Evolutionary conservation across 2,113 vertebrate genomes (phyloP).

Genomic region (Odobenus rosmarus): DNA sequence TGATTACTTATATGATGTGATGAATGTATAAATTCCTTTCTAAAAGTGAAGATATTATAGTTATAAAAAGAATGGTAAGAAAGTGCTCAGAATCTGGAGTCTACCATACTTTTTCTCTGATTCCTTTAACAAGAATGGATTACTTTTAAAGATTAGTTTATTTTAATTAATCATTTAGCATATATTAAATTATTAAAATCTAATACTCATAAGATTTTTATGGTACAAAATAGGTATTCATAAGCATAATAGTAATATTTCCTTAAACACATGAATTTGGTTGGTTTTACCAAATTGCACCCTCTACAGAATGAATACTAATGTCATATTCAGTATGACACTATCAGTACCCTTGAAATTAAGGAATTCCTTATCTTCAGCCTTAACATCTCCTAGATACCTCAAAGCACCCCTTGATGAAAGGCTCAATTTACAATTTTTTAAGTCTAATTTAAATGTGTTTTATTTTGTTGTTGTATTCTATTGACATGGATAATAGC

Average conservation of each 20-base stretch:
- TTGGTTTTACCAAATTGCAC: fast-evolving
- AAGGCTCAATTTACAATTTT: background rate
- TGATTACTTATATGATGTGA: background rate
- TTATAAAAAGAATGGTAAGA: background rate
- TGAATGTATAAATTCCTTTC: background rate
- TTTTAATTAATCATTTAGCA: background rate
- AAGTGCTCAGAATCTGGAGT: background rate
- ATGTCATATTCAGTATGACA: background rate
- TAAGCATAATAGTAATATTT: background rate
- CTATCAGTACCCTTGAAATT: background rate
- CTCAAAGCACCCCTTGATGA: background rate
- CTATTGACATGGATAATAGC: background rate
- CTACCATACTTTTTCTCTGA: background rate
- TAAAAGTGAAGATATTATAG: background rate
- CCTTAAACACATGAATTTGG: background rate
- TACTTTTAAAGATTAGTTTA: background rate
- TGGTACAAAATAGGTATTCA: background rate
- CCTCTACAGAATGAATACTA: background rate
- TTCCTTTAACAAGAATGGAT: background rate
- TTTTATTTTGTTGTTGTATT: background rate
- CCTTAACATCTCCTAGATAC: background rate
- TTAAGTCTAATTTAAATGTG: background rate
- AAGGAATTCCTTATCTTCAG: background rate
- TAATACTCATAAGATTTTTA: background rate
- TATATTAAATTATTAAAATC: background rate